Evolutionary conservation across 2,888 invertebrate genomes (phyloP), one percentile per base, ranked within the genome.

Genomic region (Ametastegia equiseti): DNA sequence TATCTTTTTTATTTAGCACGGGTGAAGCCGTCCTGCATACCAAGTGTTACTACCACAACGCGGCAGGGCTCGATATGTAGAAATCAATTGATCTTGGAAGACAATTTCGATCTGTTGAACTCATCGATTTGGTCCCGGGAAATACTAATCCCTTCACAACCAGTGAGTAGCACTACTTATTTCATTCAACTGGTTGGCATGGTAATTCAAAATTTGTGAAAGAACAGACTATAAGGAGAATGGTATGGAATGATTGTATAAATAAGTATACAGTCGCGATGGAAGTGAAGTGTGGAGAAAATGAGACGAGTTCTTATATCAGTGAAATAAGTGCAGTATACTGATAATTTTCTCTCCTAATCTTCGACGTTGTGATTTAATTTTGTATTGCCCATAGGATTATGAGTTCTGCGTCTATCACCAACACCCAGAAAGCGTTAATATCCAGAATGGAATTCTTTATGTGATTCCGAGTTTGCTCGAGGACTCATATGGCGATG

Each of bases 81-180:
- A 13, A 93, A 93, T 0, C 91, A 93, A 82, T 89, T 93, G 0
- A 90, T 96, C 80, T 94, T 96, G 84, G 93, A 94, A 71, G 96
- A 96, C 77, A 91, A 93, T 81, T 96, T 96, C 86, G 91, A 93
- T 54, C 45, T 69, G 3, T 78, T 86, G 4, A 86, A 86, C 19
- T 54, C 73, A 27, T 83, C 86, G 11, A 47, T 85, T 33, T 90
- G 90, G 90, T 80, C 63, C 0, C 87, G 86, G 9, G 88, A 88
- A 57, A 83, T 90, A 39, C 86, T 86, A 63, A 86, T 89, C 47
- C 89, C 90, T 4, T 79, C 85, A 19, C 82, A 82, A 19, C 90
- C 90, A 65, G 90, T 90, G 83, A 88, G 85, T 84, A 77, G 33
- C 11, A 39, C 30, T 63, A 47, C 13, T 13, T 42, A 15, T 45